These are phyloP conservation scores for Epinephelus lanceolatus DNA, from an alignment of 2,113 vertebrate species.

Conservation along the genomic window DNA sequence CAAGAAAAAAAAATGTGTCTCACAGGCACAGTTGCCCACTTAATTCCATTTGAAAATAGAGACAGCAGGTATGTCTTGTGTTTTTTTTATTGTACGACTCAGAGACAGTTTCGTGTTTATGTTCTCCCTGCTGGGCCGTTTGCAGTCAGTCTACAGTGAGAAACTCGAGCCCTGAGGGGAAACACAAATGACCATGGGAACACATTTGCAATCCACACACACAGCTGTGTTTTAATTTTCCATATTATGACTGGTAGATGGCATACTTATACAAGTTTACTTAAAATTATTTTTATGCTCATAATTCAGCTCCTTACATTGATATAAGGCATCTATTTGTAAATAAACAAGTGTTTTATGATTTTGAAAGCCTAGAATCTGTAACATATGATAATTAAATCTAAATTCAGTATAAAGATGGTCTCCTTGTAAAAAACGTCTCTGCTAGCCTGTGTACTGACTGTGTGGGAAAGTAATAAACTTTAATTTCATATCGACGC, in stretches of 20 bases:
- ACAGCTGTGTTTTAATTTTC: too few species aligned
- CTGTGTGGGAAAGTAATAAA: background rate
- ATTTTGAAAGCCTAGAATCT: background rate
- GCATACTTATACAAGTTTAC: background rate
- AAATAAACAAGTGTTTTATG: background rate
- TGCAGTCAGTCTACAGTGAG: too few species aligned
- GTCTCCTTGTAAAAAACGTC: background rate
- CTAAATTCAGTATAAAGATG: background rate
- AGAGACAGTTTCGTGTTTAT: too few species aligned
- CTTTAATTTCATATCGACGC: fast-evolving
- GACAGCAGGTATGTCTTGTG: too few species aligned
- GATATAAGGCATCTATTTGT: background rate
- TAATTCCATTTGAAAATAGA: too few species aligned
- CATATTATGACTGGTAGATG: background rate
- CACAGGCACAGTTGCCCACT: too few species aligned
- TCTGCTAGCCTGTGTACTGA: background rate
- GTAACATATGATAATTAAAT: background rate
- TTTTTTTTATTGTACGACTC: too few species aligned
- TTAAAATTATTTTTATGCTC: background rate
- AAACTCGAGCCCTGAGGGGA: too few species aligned
- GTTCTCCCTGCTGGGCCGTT: too few species aligned
- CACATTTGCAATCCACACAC: too few species aligned
- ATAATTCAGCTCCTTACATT: background rate
- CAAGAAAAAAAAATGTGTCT: too few species aligned
- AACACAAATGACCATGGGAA: too few species aligned